Evolutionary conservation across 2,797 vertebrate species (phyloP), one percentile per base, ranked within the genome.

Genomic region (Sebastes cheni): DNA sequence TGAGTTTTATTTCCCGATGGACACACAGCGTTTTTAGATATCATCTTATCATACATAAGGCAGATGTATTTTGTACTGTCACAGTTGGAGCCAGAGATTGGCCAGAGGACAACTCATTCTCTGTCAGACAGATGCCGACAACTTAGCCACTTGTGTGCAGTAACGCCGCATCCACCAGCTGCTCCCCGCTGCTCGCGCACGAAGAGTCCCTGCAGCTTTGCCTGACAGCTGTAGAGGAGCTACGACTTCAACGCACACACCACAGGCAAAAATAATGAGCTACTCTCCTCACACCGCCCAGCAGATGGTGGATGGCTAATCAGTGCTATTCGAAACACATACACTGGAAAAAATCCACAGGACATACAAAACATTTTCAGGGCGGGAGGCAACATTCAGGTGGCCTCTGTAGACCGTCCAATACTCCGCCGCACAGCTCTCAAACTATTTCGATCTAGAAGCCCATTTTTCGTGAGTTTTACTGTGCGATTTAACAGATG

Each of bases 261-360:
- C 81, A 83, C 81, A 65, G 84, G 81, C 85, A 67, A 82, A 50
- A 78, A 88, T 90, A 91, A 93, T 84, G 89, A 91, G 90, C 77
- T 30, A 46, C 83, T 87, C 81, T 82, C 76, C 71, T 82, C 75
- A 50, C 70, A 39, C 69, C 50, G 80, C 86, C 83, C 86, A 89
- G 89, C 91, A 94, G 91, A 93, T 90, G 91, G 89, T 87, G 61
- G 85, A 90, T 88, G 87, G 82, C 86, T 90, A 87, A 93, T 95
- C 90, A 90, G 83, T 14, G 9, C 81, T 61, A 55, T 88, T 81
- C 29, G 23, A 91, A 89, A 85, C 62, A 29, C 75, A 79, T 27
- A 54, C 25, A 71, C 77, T 68, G 86, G 82, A 91, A 71, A 83
- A 52, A 88, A 88, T 83, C 84, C 86, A 87, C 82, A 68, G 86